Evolutionary conservation across 2,113 vertebrate species (phyloP), one percentile per base, ranked within the genome.

Genomic region (Bolborhynchus lineola): DNA sequence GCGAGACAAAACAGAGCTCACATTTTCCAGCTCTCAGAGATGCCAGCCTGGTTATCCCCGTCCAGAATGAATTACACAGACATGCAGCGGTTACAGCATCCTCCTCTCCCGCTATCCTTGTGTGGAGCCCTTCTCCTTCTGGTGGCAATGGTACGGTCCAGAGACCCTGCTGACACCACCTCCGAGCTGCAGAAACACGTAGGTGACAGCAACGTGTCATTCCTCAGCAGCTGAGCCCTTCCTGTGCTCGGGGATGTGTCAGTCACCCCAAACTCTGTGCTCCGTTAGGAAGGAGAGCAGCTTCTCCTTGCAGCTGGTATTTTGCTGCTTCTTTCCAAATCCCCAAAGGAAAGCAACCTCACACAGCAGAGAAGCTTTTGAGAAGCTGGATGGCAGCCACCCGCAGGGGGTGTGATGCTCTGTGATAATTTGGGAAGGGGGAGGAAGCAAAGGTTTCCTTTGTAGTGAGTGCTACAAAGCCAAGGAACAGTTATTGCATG

Each of bases 1-100:
- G 94, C 55, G 29, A 93, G 81, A 82, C 87, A 95, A 88, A 93
- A 93, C 88, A 77, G 85, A 94, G 68, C 88, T 91, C 92, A 63
- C 42, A 85, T 93, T 93, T 97, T 82, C 87, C 93, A 89, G 53
- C 59, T 87, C 18, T 3, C 57, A 8, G 24, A n/a, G 92, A 72
- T 78, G 90, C 69, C 86, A 80, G 77, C 69, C 69, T 29, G 77
- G 46, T 64, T 84, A 44, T 57, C 67, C 89, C 37, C 13, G 2
- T 25, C 47, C 81, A 39, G 52, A 64, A 60, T 15, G 64, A 63
- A 12, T 37, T 29, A 25, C 11, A 37, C 80, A 88, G 82, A 49
- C 82, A 25, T 7, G 13, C 4, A 7, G 33, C 0, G 12, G 55
- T 74, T 59, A 35, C 70, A 74, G 50, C 31, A 69, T 24, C 84